Percentiles rank a stretch among this genome's conserved stretches.
These are phyloP conservation scores for Amiota minor DNA, from an alignment of 2,888 invertebrate species.

Conservation along the genomic window DNA sequence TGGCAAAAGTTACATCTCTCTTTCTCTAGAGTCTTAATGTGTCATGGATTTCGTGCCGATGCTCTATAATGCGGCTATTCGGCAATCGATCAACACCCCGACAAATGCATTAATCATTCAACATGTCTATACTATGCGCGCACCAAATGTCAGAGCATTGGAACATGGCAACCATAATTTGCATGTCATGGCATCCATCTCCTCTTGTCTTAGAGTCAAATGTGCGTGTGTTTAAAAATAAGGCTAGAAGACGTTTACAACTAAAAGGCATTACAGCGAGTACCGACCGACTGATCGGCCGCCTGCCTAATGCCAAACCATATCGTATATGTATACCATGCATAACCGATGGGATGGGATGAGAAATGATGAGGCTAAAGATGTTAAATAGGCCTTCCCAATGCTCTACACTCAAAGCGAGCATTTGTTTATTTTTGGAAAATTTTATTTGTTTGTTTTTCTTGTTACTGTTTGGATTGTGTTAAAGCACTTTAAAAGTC, in stretches of 20 bases:
- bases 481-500: slow-evolving; percentile 3
- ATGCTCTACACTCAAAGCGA: slow-evolving; percentile 16
- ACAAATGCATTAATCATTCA: slow-evolving; percentile 24
- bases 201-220: not conserved
- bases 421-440: slow-evolving; percentile 24
- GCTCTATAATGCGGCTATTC: not conserved
- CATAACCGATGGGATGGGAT: not conserved
- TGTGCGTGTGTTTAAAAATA: slow-evolving; percentile 17
- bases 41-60: not conserved
- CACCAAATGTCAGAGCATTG: slow-evolving; percentile 16
- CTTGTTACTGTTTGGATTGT: not conserved
- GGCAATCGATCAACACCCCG: slow-evolving; percentile 16
- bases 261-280: not conserved
- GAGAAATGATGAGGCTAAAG: slow-evolving; percentile 1
- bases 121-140: not conserved
- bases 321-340: not conserved
- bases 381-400: not conserved
- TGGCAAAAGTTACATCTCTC: not conserved
- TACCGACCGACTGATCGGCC: too few species aligned
- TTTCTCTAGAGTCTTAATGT: not conserved
- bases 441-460: slow-evolving; percentile 1
- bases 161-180: slow-evolving; percentile 10
- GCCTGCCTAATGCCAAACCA: not conserved
- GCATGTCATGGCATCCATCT: slow-evolving; percentile 14
- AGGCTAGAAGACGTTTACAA: not conserved